Base-by-base conservation (phyloP, 1,140 invertebrate species). In the Idris sp. region DNA sequence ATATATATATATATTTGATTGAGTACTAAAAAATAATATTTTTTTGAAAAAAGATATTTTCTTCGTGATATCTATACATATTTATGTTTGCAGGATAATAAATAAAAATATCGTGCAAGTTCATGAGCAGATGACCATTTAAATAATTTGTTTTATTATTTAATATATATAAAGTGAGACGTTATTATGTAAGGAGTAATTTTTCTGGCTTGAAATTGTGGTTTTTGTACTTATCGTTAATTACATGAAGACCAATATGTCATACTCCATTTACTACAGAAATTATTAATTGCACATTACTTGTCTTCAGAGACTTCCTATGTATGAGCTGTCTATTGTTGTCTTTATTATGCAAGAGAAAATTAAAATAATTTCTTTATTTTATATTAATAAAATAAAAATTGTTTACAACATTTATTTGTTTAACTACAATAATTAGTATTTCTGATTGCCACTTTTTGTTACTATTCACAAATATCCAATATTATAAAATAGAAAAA, bases 261-360 rank as follows among this genome's bases (percentile, higher is more conserved):
- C 54, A 59, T 59, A 48, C 41, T 46, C 41, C 41, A 59, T 59
- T 59, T 59, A 46, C 30, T 40, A 14, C 54, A 26, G 15, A 48
- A 59, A 59, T 46, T 59, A 18, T 16, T 46, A 30, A 56, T 43
- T 43, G 43, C 13, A 10, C 26, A 58, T 58, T 58, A 19, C 25
- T 33, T 26, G 19, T 58, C 53, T 58, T 58, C 30, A 28, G 18
- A 13, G 26, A 44, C 28, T 58, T 38, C 40, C 28, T 48, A 48
- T 49, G 10, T 35, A 14, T n/a, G 6, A 15, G 5, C 7, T n/a
- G n/a, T n/a, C n/a, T 16, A 30, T 53, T 28, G 9, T n/a, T 26
- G 25, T 15, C 10, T 30, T 19, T 54, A 36, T 54, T 30, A 41
- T 13, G 19, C 22, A 53, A 38, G 19, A 36, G 2, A 11, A 25